These are phyloP conservation scores for Anhinga rufa DNA, from an alignment of 2,113 vertebrate genomes.

Conservation along the genomic window DNA sequence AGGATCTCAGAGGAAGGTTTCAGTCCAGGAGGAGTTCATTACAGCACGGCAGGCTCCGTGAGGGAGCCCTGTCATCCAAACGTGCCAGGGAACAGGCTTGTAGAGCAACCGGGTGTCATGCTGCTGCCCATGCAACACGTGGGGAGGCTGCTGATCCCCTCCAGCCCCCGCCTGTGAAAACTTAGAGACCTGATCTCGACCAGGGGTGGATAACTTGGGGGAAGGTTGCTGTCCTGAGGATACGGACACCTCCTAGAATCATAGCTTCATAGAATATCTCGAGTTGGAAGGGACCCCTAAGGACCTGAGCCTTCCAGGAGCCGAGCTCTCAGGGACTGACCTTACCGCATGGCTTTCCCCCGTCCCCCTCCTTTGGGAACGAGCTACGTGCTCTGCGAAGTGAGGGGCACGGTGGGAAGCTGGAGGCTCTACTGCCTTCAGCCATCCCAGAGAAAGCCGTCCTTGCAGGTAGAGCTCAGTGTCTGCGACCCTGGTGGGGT, in stretches of 20 bases:
- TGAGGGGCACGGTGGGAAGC: rapidly evolving
- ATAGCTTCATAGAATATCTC: not conserved
- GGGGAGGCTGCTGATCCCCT: not conserved
- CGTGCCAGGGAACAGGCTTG: not conserved
- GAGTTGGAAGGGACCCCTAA: not conserved
- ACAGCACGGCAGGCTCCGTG: rapidly evolving
- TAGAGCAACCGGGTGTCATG: rapidly evolving
- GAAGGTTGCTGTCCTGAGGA: not conserved
- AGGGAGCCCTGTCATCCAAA: not conserved
- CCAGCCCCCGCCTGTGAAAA: not conserved
- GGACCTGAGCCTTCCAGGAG: not conserved
- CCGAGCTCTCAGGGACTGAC: not conserved
- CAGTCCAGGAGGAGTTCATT: not conserved
- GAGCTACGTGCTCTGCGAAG: not conserved
- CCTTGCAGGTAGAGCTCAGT: not conserved
- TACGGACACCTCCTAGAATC: not conserved
- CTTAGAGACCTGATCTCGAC: not conserved
- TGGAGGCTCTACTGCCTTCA: not conserved
- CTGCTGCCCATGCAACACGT: not conserved
- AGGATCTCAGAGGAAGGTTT: not conserved
- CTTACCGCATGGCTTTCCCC: not conserved
- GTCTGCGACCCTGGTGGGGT: not conserved
- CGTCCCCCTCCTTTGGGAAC: not conserved
- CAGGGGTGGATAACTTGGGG: not conserved
- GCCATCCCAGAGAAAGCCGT: not conserved